Base-by-base conservation (phyloP, 1,140 invertebrate genomes). In the Maconellicoccus hirsutus region DNA sequence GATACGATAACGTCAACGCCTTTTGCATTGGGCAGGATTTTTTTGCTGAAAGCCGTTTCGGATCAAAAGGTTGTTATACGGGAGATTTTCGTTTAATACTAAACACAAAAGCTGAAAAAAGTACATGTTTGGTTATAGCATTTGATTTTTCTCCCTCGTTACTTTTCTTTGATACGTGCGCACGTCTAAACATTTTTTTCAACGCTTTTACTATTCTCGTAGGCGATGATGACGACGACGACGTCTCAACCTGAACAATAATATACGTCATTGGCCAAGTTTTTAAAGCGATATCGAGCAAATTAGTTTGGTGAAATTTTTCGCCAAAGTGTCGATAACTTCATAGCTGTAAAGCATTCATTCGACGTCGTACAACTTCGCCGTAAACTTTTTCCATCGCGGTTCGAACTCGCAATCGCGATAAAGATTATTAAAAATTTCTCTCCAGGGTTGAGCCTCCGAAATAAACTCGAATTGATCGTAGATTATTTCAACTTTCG, bases 341-440 rank as follows among this genome's bases (percentile, higher is more conserved):
- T 19, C 42, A 52, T 14, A 52, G n/a, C 12, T 52, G n/a, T 19
- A 52, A 19, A 52, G n/a, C 42, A 19, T 52, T 52, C 42, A 52
- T 52, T 52, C 42, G 42, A 52, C n/a, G n/a, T 8, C 12, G 42
- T 8, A 4, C n/a, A 52, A 52, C 42, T 52, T 52, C n/a, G 6
- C 42, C n/a, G 10, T 16, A 52, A 52, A 33, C 29, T 19, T 52
- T 52, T 52, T 52, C 42, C 42, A 52, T 52, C 42, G 29, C 29
- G 29, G 29, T 33, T 33, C 29, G 29, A 33, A 33, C 29, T 33
- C 12, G 29, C 29, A 33, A 33, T 19, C n/a, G 42, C 42, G 10
- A 19, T 52, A 52, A 52, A 52, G 42, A 14, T 52, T 52, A 52
- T 52, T 52, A 52, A 52, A 52, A 52, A 52, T 52, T 52, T 52